These are phyloP conservation scores for Netelia fuscicornis DNA, from an alignment of 2,888 invertebrate species.

Conservation along the genomic window DNA sequence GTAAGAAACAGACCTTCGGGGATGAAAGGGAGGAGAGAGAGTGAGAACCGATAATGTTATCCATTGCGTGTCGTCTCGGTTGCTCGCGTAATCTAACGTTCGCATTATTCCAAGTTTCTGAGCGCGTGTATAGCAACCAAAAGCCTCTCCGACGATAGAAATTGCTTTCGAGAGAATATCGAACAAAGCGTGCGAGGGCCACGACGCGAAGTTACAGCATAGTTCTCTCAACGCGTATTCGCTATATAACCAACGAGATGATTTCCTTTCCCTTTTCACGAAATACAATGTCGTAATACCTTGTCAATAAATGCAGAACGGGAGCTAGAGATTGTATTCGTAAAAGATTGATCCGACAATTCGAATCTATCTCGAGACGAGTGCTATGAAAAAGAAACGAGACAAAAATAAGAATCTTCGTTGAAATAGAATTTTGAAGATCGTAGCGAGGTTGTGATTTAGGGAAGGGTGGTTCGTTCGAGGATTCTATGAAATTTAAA, in stretches of 20 bases:
- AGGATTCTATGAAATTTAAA: constrained; percentile 3
- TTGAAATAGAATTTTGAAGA: too few relatives aligned
- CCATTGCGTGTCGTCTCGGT: background rate
- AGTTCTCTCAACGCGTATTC: background rate
- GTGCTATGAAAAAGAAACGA: background rate
- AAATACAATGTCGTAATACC: background rate
- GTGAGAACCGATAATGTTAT: background rate
- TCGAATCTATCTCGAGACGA: background rate
- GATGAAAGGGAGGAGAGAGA: background rate
- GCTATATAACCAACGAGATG: background rate
- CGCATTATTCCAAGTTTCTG: background rate
- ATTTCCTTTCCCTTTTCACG: background rate
- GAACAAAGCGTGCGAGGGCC: background rate
- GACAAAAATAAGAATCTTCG: too few relatives aligned
- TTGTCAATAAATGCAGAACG: background rate
- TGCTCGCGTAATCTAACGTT: background rate
- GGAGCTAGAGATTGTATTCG: background rate
- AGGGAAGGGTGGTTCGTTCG: background rate
- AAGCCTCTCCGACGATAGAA: background rate
- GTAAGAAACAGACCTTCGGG: background rate
- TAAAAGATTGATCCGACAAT: too few relatives aligned
- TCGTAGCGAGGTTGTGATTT: too few relatives aligned
- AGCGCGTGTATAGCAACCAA: background rate
- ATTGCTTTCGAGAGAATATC: background rate
- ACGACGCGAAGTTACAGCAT: background rate